These are phyloP conservation scores for Congeria kusceri DNA, from an alignment of 2,888 invertebrate species.

Conservation along the genomic window DNA sequence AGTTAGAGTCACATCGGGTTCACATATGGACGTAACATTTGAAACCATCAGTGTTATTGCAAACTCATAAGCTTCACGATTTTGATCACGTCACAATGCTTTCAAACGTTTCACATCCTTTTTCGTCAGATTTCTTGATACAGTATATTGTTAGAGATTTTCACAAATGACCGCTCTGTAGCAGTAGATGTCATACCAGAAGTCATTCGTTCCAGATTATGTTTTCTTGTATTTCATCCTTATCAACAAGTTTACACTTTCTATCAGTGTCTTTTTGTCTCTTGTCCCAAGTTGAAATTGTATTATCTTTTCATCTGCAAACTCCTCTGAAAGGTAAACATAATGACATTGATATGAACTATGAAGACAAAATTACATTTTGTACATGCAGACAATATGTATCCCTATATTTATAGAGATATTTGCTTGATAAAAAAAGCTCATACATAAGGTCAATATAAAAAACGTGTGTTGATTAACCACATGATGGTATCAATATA, in stretches of 20 bases:
- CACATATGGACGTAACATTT: conserved; percentile 34
- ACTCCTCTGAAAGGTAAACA: conserved; percentile 56
- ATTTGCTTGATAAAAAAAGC: no score
- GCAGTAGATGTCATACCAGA: background rate
- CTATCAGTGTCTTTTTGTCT: conserved; percentile 51
- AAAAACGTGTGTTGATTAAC: no score
- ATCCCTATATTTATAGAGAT: no score
- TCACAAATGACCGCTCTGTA: no score
- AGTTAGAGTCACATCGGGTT: conserved; percentile 33
- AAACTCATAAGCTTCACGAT: conserved; percentile 17
- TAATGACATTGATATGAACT: background rate
- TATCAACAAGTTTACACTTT: conserved; percentile 63
- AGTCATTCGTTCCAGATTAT: background rate
- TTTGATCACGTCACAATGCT: background rate
- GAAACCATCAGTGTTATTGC: conserved; percentile 31
- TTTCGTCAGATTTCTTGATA: conserved; percentile 9
- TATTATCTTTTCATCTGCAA: conserved; percentile 61
- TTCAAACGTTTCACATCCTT: background rate
- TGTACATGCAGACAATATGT: no score
- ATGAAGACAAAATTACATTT: no score
- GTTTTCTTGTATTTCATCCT: conserved; percentile 57
- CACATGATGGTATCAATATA: no score
- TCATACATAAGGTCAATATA: no score
- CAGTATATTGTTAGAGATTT: no score
- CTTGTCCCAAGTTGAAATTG: conserved; percentile 54